Evolutionary conservation across 2,113 vertebrate genomes (phyloP), one percentile per base, ranked within the genome.

Genomic region (Scolopax mira): DNA sequence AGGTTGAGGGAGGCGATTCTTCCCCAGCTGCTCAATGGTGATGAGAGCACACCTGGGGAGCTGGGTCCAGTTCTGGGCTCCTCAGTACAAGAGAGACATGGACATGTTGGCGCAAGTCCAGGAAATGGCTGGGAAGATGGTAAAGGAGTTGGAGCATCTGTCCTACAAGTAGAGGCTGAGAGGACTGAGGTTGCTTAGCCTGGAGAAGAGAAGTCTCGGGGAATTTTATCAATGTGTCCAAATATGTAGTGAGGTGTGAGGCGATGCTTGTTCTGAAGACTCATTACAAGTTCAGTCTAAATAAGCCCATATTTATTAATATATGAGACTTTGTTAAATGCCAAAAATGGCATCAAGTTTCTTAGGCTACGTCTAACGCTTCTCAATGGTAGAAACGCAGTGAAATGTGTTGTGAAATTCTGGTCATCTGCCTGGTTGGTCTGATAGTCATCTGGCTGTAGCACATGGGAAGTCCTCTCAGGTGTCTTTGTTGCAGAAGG

Each of bases 201-300:
- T 46, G 67, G 37, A 67, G 52, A 79, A 65, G 27, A 52, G 52
- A 88, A 73, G 23, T 52, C 51, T 80, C 21, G 7, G 31, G 35
- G 52, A 51, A 30, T 72, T 72, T 80, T 51, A 31, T 58, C 31
- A 7, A 51, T 7, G 27, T 30, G 18, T 64, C 72, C 13, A 51
- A 37, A 72, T 51, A 58, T 2, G 11, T 61, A n/a, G n/a, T 41
- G 6, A 23, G 13, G 24, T 72, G 9, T 0, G 0, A 14, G 25
- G 18, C n/a, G 37, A 46, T 52, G 39, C 30, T 85, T 85, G 19
- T 67, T 51, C 41, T 58, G 64, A 61, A 89, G 37, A 58, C 52
- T 14, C 9, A 9, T 37, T 70, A 28, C 54, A 82, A 46, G 30
- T 64, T 27, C 42, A 77, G 17, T 58, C 25, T 62, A 77, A 66